Conservation (phyloP, 2,797 vertebrate genomes). For the Neosilurus mollespiculum region DNA sequence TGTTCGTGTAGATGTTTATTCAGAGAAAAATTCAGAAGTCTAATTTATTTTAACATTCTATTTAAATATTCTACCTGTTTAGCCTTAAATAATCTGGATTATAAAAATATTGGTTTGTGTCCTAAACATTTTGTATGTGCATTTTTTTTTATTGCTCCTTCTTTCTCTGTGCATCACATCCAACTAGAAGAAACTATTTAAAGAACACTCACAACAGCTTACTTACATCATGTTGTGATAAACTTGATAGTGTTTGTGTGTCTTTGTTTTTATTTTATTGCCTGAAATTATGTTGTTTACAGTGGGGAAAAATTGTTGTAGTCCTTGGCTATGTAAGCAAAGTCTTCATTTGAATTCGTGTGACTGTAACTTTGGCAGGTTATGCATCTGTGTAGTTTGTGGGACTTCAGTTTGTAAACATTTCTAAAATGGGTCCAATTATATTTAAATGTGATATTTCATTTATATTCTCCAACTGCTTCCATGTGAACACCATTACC, state of each 20-base stretch:
- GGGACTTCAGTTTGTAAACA: slow-evolving; percentile 37
- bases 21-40: not conserved
- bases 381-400: slow-evolving; percentile 27
- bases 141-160: not conserved
- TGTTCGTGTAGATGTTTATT: not conserved
- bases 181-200: not conserved
- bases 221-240: slow-evolving; percentile 23
- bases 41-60: not conserved
- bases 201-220: not conserved
- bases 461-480: slow-evolving; percentile 1
- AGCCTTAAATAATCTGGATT: slow-evolving; percentile 1
- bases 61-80: slow-evolving; percentile 3
- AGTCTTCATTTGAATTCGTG: slow-evolving; percentile 24
- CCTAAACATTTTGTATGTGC: not conserved
- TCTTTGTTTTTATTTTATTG: slow-evolving; percentile 30
- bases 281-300: slow-evolving; percentile 23
- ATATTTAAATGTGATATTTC: slow-evolving; percentile 29
- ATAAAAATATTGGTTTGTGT: not conserved
- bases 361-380: slow-evolving; percentile 11
- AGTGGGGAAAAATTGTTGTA: slow-evolving; percentile 2
- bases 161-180: not conserved
- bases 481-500: slow-evolving; percentile 14
- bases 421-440: slow-evolving; percentile 37
- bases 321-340: slow-evolving; percentile 2
- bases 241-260: slow-evolving; percentile 3